These are phyloP conservation scores for Pseudomyrmex concolor DNA, from an alignment of 1,140 invertebrate genomes.

Conservation along the genomic window DNA sequence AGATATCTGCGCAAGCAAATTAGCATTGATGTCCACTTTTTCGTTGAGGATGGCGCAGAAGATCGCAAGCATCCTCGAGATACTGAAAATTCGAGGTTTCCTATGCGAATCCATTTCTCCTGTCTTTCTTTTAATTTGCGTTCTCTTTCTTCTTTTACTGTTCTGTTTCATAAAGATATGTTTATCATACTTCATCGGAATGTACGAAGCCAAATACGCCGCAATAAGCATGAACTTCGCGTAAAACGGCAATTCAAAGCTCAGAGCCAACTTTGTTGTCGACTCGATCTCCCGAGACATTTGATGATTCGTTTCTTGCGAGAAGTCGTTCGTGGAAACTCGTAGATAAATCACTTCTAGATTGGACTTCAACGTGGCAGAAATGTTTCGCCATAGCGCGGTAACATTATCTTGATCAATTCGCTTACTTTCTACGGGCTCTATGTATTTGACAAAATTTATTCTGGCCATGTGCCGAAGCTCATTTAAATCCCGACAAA, in stretches of 20 bases:
- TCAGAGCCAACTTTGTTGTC: slow-evolving; percentile 87
- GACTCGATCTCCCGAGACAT: slow-evolving; percentile 82
- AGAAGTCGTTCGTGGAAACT: slow-evolving; percentile 83
- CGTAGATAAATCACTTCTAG: slow-evolving; percentile 92
- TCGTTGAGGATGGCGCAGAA: slow-evolving; percentile 96
- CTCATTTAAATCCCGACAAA: slow-evolving; percentile 93
- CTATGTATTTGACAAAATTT: slow-evolving; percentile 90
- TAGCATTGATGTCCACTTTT: slow-evolving; percentile 93
- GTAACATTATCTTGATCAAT: slow-evolving; percentile 87
- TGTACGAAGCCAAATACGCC: slow-evolving; percentile 95
- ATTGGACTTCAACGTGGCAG: slow-evolving; percentile 90
- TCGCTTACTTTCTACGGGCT: slow-evolving; percentile 88
- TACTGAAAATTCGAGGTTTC: slow-evolving; percentile 90
- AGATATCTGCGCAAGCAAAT: slow-evolving; percentile 91
- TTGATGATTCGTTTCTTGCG: slow-evolving; percentile 59
- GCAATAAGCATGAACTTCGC: slow-evolving; percentile 95
- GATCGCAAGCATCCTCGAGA: slow-evolving; percentile 94
- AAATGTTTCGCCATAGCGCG: slow-evolving; percentile 92
- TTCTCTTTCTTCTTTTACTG: slow-evolving; percentile 86
- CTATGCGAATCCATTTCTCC: slow-evolving; percentile 85
- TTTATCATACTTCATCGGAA: slow-evolving; percentile 94
- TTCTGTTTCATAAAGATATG: slow-evolving; percentile 92
- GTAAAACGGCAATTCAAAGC: slow-evolving; percentile 94
- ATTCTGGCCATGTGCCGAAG: slow-evolving; percentile 89
- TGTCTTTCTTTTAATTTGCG: slow-evolving; percentile 76